A percentile compares a stretch with the other conserved stretches of the same genome.
These are phyloP conservation scores for Nothoprocta pentlandii DNA, from an alignment of 2,113 vertebrate genomes.

Conservation along the genomic window DNA sequence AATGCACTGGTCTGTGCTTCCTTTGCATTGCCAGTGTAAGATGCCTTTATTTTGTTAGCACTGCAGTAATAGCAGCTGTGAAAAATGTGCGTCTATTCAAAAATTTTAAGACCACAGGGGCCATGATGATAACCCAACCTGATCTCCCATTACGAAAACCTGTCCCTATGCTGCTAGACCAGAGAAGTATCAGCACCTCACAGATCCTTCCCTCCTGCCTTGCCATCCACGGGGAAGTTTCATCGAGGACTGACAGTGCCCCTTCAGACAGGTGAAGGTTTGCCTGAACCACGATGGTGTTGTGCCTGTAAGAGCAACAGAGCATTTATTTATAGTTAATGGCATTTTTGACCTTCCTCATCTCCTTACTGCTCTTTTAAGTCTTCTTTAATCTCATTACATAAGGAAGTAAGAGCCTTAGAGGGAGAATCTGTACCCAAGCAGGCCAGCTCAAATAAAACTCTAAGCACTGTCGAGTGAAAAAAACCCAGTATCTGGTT, in stretches of 20 bases:
- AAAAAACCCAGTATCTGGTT: background rate
- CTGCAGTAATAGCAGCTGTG: background rate
- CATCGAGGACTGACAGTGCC: background rate
- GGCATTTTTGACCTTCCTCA: slow-evolving; percentile 46
- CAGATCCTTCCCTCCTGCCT: background rate
- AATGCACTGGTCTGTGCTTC: background rate
- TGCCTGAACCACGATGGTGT: background rate
- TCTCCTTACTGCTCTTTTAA: slow-evolving; percentile 54
- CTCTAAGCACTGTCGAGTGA: background rate
- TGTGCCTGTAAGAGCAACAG: background rate
- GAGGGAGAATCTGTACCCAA: slow-evolving; percentile 11
- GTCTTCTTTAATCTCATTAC: slow-evolving; percentile 61
- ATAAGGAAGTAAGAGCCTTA: slow-evolving; percentile 56
- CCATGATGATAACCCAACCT: background rate
- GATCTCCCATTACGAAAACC: background rate
- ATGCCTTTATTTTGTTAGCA: background rate
- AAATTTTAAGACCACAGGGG: background rate
- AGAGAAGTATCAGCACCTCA: background rate
- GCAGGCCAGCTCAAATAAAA: slow-evolving; percentile 30
- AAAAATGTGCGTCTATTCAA: background rate
- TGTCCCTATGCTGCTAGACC: background rate
- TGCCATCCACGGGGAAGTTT: background rate
- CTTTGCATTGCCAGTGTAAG: background rate
- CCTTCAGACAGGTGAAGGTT: background rate
- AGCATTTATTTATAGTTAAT: slow-evolving; percentile 27